Percentiles rank a stretch among this genome's conserved stretches.
Evolutionary conservation across 2,797 vertebrate species (phyloP).

Genomic region (Enteromius anoplus): DNA sequence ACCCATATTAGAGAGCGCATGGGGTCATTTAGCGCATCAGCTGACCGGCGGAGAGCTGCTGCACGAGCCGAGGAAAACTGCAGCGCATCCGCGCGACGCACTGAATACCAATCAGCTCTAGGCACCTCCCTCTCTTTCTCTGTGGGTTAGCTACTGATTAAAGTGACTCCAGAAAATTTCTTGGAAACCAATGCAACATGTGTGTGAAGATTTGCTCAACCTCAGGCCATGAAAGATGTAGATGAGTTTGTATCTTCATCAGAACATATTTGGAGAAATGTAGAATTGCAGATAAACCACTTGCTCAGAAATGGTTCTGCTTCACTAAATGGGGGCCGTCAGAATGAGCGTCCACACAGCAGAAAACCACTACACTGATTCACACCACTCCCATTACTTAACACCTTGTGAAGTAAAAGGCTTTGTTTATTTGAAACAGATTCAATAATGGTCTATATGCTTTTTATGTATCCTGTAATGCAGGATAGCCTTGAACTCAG

Average conservation of each 20-base stretch:
- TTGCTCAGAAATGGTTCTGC: not conserved
- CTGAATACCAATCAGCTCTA: constrained; percentile 52
- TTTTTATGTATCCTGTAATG: not conserved
- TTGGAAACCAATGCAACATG: not conserved
- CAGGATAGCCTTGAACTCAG: not conserved
- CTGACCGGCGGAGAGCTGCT: constrained; percentile 22
- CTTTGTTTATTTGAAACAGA: not conserved
- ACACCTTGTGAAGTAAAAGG: too few relatives aligned
- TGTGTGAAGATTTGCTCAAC: not conserved
- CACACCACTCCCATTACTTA: too few relatives aligned
- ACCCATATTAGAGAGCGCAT: constrained; percentile 24
- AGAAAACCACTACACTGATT: too few relatives aligned
- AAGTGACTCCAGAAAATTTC: constrained; percentile 6
- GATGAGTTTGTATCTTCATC: not conserved
- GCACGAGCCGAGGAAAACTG: constrained; percentile 47
- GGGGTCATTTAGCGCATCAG: constrained; percentile 37
- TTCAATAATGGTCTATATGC: not conserved
- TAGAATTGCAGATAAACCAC: not conserved
- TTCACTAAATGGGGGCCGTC: not conserved
- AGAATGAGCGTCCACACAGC: not conserved
- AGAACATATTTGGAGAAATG: not conserved
- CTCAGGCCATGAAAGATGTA: not conserved
- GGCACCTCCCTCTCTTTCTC: constrained; percentile 43
- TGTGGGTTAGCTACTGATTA: not conserved
- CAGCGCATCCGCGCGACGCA: constrained; percentile 57